phyloP scores from a whole-genome alignment of 2,113 vertebrate genomes.

The Hippocampus zosterae region DNA sequence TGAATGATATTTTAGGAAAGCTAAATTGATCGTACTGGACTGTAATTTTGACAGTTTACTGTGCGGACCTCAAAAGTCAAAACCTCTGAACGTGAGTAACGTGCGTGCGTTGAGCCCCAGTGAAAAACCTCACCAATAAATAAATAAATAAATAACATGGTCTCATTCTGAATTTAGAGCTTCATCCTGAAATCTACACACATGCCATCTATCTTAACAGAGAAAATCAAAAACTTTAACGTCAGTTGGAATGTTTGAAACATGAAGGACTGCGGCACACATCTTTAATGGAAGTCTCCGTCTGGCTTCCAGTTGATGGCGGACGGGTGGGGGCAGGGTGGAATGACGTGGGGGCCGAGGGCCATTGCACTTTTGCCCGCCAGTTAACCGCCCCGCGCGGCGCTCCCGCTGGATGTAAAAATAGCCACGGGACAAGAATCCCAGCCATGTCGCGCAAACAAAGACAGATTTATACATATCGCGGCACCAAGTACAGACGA shows the following conservation, averaged over 20 bases:
- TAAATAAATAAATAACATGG: neutral
- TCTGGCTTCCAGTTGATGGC: conserved; percentile 38
- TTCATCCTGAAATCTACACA: neutral
- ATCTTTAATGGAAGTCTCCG: conserved; percentile 35
- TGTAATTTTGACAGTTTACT: no score
- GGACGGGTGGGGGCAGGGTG: neutral
- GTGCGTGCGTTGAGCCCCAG: no score
- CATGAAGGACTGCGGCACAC: conserved; percentile 10
- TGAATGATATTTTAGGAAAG: no score
- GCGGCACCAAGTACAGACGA: conserved; percentile 56
- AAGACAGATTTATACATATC: conserved; percentile 69
- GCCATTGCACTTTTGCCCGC: conserved; percentile 47
- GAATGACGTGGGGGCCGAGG: conserved; percentile 48
- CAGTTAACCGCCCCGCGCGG: conserved; percentile 47
- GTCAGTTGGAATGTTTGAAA: conserved; percentile 3
- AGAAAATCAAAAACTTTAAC: conserved; percentile 11
- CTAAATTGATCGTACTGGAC: no score
- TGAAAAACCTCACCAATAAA: neutral
- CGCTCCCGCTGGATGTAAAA: conserved; percentile 61
- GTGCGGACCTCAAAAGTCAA: no score
- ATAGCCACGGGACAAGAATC: conserved; percentile 70
- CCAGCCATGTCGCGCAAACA: conserved; percentile 64
- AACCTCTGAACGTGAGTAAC: no score
- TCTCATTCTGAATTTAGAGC: neutral
- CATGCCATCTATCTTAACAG: conserved; percentile 12